phyloP scores from a whole-genome alignment of 2,888 invertebrate genomes.

The Tethea ocularis region DNA sequence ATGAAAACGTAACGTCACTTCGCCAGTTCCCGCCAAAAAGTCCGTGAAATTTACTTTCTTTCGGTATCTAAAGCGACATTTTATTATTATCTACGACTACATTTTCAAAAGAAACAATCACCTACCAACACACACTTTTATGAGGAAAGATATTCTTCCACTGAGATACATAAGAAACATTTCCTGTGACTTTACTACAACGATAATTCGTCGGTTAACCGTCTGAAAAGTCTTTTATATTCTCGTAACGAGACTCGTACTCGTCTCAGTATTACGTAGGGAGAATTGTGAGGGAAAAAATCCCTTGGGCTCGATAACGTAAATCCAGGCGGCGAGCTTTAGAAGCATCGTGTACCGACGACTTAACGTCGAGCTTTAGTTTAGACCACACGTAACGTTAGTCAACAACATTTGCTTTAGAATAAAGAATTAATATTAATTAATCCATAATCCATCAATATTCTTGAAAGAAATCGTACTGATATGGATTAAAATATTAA shows the following conservation, averaged over 20 bases:
- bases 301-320: conserved; percentile 75
- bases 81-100: background rate
- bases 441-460: background rate
- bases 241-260: conserved; percentile 48
- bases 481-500: background rate
- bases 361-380: conserved; percentile 59
- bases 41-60: background rate
- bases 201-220: conserved; percentile 57
- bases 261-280: conserved; percentile 33
- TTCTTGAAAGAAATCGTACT: background rate
- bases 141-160: background rate
- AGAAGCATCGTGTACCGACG: conserved; percentile 59
- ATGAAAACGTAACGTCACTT: too few species aligned
- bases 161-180: conserved; percentile 18
- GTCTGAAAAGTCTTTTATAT: conserved; percentile 63
- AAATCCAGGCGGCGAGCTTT: conserved; percentile 65
- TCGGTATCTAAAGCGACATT: too few species aligned
- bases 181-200: conserved; percentile 37
- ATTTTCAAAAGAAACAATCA: background rate
- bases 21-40: too few species aligned
- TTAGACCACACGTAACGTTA: conserved; percentile 68
- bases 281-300: conserved; percentile 45
- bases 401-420: background rate
- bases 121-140: background rate
- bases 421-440: conserved; percentile 2